These are phyloP conservation scores for Kryphioiulus occultus DNA, from an alignment of 2,888 invertebrate genomes.

Conservation along the genomic window DNA sequence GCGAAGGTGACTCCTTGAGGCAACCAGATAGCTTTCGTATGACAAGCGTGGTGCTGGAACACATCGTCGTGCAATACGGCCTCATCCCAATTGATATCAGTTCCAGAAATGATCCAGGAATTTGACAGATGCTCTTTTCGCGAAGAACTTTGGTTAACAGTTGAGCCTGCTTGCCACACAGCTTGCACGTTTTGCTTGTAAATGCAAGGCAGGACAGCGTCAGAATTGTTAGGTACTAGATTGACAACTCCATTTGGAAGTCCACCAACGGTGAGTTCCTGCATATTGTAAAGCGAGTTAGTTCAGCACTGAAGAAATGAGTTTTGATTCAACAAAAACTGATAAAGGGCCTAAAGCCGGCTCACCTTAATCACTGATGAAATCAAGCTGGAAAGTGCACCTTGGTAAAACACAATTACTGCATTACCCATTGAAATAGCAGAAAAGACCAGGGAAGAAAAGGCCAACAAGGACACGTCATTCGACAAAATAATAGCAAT, in stretches of 20 bases:
- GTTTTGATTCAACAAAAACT: not conserved
- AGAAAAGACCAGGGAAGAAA: conserved; percentile 2
- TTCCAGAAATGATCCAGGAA: not conserved
- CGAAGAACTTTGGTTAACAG: not conserved
- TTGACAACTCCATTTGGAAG: conserved; percentile 21
- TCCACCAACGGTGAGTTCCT: not conserved
- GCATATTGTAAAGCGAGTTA: not conserved
- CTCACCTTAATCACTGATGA: not conserved
- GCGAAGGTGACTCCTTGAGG: conserved; percentile 41
- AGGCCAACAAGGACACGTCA: not conserved
- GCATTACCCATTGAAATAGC: conserved; percentile 45
- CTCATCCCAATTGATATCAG: not conserved
- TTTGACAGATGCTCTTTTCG: not conserved
- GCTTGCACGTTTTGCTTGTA: conserved; percentile 1
- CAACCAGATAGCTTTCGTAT: conserved; percentile 4
- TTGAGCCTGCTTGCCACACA: not conserved
- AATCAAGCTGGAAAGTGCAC: not conserved
- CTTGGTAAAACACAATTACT: conserved; percentile 29
- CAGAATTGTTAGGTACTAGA: not conserved
- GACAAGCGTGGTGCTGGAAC: not conserved
- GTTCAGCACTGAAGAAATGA: not conserved
- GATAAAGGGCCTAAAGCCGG: not conserved
- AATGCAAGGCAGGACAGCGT: not conserved
- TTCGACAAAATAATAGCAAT: conserved; percentile 39
- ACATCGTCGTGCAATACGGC: not conserved